Conservation (phyloP, 2,797 vertebrate genomes). For the Mormyrus proboscirostris region DNA sequence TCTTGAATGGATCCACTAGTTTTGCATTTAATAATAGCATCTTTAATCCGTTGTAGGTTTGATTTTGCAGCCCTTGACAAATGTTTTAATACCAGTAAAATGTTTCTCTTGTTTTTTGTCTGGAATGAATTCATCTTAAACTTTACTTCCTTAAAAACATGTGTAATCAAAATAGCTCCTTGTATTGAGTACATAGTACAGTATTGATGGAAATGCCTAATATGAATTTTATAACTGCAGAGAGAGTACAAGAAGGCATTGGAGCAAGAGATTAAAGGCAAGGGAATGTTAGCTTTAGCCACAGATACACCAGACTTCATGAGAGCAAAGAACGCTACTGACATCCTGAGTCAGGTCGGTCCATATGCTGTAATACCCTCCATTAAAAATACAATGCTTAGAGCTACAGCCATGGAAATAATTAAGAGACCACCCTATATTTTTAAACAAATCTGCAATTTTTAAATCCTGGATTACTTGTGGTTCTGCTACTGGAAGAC, state of each 20-base stretch:
- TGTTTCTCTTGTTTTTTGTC: background rate
- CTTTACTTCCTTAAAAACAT: background rate
- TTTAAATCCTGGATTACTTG: background rate
- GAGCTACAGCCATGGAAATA: background rate
- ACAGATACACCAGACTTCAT: slow-evolving; percentile 89
- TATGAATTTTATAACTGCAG: background rate
- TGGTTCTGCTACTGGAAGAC: background rate
- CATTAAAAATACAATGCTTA: background rate
- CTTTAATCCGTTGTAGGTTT: background rate
- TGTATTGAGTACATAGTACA: background rate
- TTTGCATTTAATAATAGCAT: background rate
- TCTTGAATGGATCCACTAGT: background rate
- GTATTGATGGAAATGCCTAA: background rate
- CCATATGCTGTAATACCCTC: background rate
- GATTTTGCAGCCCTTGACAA: background rate
- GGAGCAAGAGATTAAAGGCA: slow-evolving; percentile 88
- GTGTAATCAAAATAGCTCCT: background rate
- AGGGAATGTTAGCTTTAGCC: slow-evolving; percentile 81
- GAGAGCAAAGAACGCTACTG: slow-evolving; percentile 89
- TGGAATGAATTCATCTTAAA: background rate
- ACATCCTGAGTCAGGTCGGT: slow-evolving; percentile 94
- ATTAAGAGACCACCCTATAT: background rate
- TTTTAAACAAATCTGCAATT: background rate
- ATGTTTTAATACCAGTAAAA: background rate
- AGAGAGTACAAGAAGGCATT: slow-evolving; percentile 85